Base-by-base conservation (phyloP, 2,888 invertebrate genomes). In the Syrista parreyssii region DNA sequence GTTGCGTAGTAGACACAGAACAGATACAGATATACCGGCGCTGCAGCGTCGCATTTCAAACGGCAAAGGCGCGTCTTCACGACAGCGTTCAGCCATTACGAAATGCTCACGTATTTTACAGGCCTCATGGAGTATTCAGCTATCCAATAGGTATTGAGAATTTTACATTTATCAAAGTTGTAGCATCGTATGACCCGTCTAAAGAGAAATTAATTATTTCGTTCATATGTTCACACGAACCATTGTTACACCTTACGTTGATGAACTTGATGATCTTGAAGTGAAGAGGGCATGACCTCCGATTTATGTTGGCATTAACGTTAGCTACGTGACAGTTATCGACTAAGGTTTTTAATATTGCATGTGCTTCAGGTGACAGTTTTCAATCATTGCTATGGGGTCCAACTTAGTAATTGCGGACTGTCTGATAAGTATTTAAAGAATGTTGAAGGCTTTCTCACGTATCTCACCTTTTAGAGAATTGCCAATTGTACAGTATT, bases 1-100 rank as follows among this genome's bases (percentile, higher is more conserved):
- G 90, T 90, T 88, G 89, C 90, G 90, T 90, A 89, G 89, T 88
- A 87, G 88, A 87, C 87, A 86, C 84, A 84, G 85, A 73, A 31
- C 82, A 68, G 86, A 85, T 82, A 85, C 86, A 83, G 83, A 79
- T 85, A 85, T 86, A 85, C 83, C 84, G 85, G 85, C 80, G 83
- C 79, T 80, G 79, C 82, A 81, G 84, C 84, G 86, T 86, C 85
- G 80, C 80, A 82, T 86, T 86, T 86, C 75, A 77, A 80, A 76
- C 74, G 35, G 12, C 30, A 34, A 33, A 30, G 74, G 36, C 74
- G 32, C 74, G 35, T 74, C 23, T 33, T 31, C 74, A 74, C 35
- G 74, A 36, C 12, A 71, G 71, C 33, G 55, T 23, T 55, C 55
- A 9, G 23, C 23, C 23, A 55, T 55, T 55, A 55, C 23, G 23